Conservation (phyloP, 2,113 vertebrate species). For the Albula goreensis region DNA sequence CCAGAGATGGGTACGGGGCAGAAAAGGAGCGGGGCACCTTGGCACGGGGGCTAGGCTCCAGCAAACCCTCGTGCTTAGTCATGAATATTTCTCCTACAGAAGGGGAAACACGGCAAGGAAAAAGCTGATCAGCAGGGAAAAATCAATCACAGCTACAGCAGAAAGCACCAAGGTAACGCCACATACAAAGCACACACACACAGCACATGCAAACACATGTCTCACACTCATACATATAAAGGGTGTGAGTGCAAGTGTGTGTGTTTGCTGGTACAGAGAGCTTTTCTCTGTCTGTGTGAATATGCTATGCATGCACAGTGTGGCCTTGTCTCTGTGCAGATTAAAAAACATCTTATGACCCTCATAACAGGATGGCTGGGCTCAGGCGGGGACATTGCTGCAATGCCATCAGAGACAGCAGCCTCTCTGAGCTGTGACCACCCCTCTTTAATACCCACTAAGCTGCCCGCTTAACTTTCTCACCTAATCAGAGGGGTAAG, state of each 20-base stretch:
- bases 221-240: too few relatives aligned
- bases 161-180: too few relatives aligned
- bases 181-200: too few relatives aligned
- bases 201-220: too few relatives aligned
- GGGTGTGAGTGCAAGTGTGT: not conserved
- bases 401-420: conserved; percentile 5
- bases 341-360: conserved; percentile 32
- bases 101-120: conserved; percentile 20
- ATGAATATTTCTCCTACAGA: conserved; percentile 41
- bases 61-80: conserved; percentile 43
- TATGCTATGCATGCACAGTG: conserved; percentile 17
- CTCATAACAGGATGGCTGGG: conserved; percentile 16
- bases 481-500: too few relatives aligned
- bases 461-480: not conserved
- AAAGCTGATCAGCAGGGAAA: not conserved
- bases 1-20: conserved; percentile 71
- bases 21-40: conserved; percentile 81
- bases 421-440: too few relatives aligned
- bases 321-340: conserved; percentile 15
- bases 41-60: conserved; percentile 47
- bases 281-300: conserved; percentile 26
- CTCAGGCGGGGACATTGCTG: conserved; percentile 23
- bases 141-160: too few relatives aligned
- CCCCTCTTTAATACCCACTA: too few relatives aligned
- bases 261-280: conserved; percentile 10